Percentiles rank a stretch among this genome's conserved stretches.
phyloP scores from a whole-genome alignment of 64 coral and sea anemone species.

The Catalaphyllia jardinei region DNA sequence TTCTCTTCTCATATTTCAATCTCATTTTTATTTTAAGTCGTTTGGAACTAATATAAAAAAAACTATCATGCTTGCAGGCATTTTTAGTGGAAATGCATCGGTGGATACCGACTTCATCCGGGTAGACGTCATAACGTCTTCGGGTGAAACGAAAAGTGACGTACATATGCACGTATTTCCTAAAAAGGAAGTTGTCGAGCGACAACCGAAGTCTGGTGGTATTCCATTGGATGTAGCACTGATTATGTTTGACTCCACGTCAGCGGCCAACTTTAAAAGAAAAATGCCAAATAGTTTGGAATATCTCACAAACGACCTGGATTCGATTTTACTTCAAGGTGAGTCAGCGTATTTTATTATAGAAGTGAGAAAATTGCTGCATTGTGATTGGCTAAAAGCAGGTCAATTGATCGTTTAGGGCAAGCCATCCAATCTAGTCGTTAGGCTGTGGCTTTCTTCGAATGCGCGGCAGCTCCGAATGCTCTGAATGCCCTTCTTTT shows the following conservation, averaged over 20 bases:
- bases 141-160: not conserved
- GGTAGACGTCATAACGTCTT: not conserved
- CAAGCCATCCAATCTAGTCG: too few species aligned
- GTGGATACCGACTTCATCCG: not conserved
- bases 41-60: too few species aligned
- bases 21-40: too few species aligned
- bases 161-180: not conserved
- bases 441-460: too few species aligned
- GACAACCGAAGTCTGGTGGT: not conserved
- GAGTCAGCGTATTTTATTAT: not conserved
- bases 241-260: constrained; percentile 40
- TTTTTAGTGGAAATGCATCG: too few species aligned
- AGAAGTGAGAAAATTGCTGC: too few species aligned
- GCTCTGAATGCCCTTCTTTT: too few species aligned
- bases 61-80: too few species aligned
- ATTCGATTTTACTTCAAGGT: constrained; percentile 51
- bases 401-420: too few species aligned
- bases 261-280: constrained; percentile 20
- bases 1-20: too few species aligned
- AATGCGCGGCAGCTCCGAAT: too few species aligned
- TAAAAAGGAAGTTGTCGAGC: not conserved
- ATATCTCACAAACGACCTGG: constrained; percentile 5
- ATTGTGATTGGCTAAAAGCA: too few species aligned
- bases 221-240: not conserved
- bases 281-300: constrained; percentile 13